These are phyloP conservation scores for Condylura cristata DNA, from an alignment of 2,113 vertebrate genomes.

Conservation along the genomic window DNA sequence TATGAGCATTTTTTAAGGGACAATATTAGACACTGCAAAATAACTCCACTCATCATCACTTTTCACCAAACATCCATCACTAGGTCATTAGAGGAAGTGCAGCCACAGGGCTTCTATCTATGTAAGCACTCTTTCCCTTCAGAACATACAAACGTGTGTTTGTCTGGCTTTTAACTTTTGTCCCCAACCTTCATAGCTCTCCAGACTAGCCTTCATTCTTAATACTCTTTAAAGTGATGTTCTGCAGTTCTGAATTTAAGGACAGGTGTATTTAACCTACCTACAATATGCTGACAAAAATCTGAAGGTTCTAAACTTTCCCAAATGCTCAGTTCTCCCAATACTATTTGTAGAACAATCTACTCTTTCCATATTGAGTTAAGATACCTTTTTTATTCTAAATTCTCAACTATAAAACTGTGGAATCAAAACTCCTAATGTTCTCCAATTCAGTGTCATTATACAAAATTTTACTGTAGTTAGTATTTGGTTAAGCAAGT, in stretches of 20 bases:
- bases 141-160: background rate
- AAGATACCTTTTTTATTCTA: background rate
- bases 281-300: constrained; percentile 41
- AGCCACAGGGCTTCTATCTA: too few relatives aligned
- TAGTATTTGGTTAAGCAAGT: background rate
- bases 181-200: background rate
- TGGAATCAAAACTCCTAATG: background rate
- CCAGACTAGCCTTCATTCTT: background rate
- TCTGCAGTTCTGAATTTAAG: constrained; percentile 13
- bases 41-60: background rate
- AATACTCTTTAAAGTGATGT: background rate
- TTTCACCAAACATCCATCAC: background rate
- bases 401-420: background rate
- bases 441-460: background rate
- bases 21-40: constrained; percentile 33
- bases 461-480: background rate
- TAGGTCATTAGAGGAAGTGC: background rate
- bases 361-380: background rate
- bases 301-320: background rate
- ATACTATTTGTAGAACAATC: background rate
- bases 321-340: background rate
- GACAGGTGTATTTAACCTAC: constrained; percentile 26
- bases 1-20: background rate
- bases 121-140: background rate
- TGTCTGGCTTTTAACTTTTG: constrained; percentile 2